Base-by-base conservation (phyloP, 2,888 invertebrate genomes). In the Crematogaster levior region DNA sequence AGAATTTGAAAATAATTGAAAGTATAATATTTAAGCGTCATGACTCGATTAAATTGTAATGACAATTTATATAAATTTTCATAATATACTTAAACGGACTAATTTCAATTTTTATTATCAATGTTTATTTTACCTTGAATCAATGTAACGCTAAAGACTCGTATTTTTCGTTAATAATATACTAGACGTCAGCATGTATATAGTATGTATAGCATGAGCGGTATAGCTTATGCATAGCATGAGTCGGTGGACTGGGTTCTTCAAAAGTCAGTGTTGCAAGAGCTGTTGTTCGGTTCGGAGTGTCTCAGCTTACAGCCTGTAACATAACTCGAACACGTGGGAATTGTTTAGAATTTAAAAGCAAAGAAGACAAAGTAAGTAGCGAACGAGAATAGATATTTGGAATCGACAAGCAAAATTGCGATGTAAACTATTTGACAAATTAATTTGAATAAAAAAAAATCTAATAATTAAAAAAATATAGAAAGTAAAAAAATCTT, bases 241-340 rank as follows among this genome's bases (percentile, higher is more conserved):
- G n/a, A n/a, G n/a, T n/a, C n/a, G n/a, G n/a, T n/a, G 12, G 4
- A 72, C 12, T 6, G 12, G 56, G 24, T 72, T 72, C 56, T 56
- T 40, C 18, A 53, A 53, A 53, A 70, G 37, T 30, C 60, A 73
- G 73, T 73, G 18, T 15, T 30, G 21, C 10, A 30, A 46, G 30
- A 73, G 43, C 73, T 73, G 21, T 43, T 30, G 43, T 5, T 43
- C 60, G 1, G 30, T 60, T 43, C 43, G n/a, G 73, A 43, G 40
- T 56, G 40, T 56, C n/a, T 6, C 7, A 15, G 12, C 9, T 72
- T 12, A 0, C 21, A 24, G 7, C 43, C 4, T 15, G 27, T 3
- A 12, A n/a, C 15, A 0, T 40, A 70, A 18, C 4, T 34, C 37
- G 7, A 18, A 2, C n/a, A 40, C n/a, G 27, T 12, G 27, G 4